Evolutionary conservation across 2,888 invertebrate genomes (phyloP), one percentile per base, ranked within the genome.

Genomic region (Panzeria rudis): DNA sequence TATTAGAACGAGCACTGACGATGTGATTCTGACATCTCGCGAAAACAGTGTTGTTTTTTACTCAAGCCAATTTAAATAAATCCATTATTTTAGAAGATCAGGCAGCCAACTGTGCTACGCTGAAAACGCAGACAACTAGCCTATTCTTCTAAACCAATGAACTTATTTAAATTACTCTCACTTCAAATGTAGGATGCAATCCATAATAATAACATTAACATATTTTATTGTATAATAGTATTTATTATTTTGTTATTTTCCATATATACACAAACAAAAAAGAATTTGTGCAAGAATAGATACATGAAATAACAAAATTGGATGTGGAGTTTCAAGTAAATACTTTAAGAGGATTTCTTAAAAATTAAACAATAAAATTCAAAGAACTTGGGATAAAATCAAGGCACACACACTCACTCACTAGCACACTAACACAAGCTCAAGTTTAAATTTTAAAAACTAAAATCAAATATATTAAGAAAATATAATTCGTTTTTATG

Each of bases 301-400:
- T 59, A 4, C n/a, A 23, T 11, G 15, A 1, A 15, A 15, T 9
- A 20, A 54, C 17, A 38, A 25, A 66, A 32, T 29, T 35, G 23
- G 17, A 62, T 41, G 17, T n/a, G 20, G 23, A 50, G 66, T 15
- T 68, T 73, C 29, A 61, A 41, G 35, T 62, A 77, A 84, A 84
- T 68, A 73, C 62, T 77, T 81, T 81, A 84, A 84, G 81, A 81
- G 80, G 84, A 84, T 84, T 84, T 84, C 84, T 54, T 77, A 41
- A 68, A 59, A 41, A 56, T n/a, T 13, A 68, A 62, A 38, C 25
- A 59, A 62, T 17, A 61, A 35, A 81, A 81, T 80, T 81, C 84
- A 72, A 41, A 44, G 76, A 80, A 77, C 38, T 80, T 15, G 52
- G 6, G 13, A 62, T 11, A 20, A 71, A 47, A 61, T 35, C 29